phyloP scores from a whole-genome alignment of 2,113 vertebrate genomes.

The Ifrita kowaldi region DNA sequence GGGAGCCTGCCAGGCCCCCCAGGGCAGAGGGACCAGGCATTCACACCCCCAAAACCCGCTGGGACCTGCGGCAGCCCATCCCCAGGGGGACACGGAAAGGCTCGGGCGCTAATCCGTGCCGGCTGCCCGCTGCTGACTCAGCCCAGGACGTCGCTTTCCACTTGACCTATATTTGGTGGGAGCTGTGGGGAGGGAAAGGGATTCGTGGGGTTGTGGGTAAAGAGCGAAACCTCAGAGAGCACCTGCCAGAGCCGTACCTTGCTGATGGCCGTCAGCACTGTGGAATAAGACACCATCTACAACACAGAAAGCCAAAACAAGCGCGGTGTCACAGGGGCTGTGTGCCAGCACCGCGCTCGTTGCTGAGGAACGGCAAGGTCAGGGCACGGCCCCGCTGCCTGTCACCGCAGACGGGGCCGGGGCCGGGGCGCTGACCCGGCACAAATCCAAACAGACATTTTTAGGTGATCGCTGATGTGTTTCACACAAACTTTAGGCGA shows the following conservation, averaged over 20 bases:
- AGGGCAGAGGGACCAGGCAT: neutral
- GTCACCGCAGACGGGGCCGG: neutral
- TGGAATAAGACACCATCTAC: slow-evolving; percentile 98
- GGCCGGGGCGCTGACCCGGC: slow-evolving; percentile 15
- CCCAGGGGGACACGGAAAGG: neutral
- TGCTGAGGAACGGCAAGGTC: slow-evolving; percentile 32
- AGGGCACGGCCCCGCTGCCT: slow-evolving; percentile 5
- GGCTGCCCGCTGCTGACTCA: slow-evolving; percentile 46
- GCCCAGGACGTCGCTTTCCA: slow-evolving; percentile 21
- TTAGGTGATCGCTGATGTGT: slow-evolving; percentile 22
- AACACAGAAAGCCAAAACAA: neutral
- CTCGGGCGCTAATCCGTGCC: neutral
- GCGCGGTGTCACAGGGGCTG: neutral
- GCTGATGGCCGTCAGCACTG: slow-evolving; percentile 90
- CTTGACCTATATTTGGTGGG: slow-evolving; percentile 51
- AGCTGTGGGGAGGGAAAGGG: neutral
- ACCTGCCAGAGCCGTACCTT: slow-evolving; percentile 78
- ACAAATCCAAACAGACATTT: slow-evolving; percentile 60
- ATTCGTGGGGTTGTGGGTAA: neutral
- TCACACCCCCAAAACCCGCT: neutral
- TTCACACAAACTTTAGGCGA: neutral
- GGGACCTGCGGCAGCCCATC: neutral
- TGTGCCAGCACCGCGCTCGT: neutral
- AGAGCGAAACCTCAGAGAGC: neutral
- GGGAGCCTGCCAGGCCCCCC: neutral